Evolutionary conservation across 1,140 invertebrate genomes (phyloP), one percentile per base, ranked within the genome.

Genomic region (Bombyx mandarina): DNA sequence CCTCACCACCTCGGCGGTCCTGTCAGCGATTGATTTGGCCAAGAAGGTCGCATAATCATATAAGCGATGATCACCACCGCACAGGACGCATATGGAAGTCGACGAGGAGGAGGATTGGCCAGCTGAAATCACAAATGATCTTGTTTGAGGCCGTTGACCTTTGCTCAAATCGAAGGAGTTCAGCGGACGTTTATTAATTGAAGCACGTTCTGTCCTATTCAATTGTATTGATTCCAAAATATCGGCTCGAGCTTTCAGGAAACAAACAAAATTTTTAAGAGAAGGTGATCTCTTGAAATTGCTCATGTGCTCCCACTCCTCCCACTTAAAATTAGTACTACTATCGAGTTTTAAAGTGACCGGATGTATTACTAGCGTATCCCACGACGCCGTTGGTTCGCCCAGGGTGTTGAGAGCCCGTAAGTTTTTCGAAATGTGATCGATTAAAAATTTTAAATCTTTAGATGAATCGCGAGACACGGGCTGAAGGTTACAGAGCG

Each of bases 261-360:
- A 58, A n/a, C 3, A 22, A 49, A 48, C 54, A 18, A 58, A 58
- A 8, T 53, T 52, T 52, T 58, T 9, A 43, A 59, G 46, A 26
- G 52, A 44, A 7, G 52, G 58, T 8, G 51, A 44, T 26, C 54
- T 46, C 9, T 22, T 42, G 0, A 59, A 43, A 22, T 18, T 7
- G 48, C 47, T 53, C 45, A 46, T 54, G 51, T 59, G 45, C 22
- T 59, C 58, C n/a, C n/a, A n/a, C n/a, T n/a, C 12, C 12, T 18
- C 12, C 12, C 12, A 18, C 12, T 18, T 18, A 18, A 18, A 18
- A 18, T 18, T 18, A 18, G 12, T 18, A 18, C 12, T 18, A 18
- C 12, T 18, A 18, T 18, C 12, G 12, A 18, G 12, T 10, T 48
- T 48, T 48, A 12, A 9, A n/a, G 47, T 48, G 7, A 48, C 47